These are phyloP conservation scores for Zootermopsis nevadensis DNA, from an alignment of 2,888 invertebrate species.

Conservation along the genomic window DNA sequence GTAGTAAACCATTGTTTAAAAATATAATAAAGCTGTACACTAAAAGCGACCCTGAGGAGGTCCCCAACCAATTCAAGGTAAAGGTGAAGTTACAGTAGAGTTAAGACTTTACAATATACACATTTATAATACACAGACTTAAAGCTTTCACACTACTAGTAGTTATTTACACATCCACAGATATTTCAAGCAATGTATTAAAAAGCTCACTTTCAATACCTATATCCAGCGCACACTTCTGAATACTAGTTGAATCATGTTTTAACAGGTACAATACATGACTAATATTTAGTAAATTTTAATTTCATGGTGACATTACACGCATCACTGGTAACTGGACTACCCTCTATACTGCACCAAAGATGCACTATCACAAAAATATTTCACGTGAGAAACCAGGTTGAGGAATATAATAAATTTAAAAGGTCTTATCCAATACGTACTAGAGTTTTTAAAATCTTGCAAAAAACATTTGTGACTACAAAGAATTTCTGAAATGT, in stretches of 20 bases:
- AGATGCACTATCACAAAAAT: background rate
- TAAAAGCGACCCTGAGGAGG: background rate
- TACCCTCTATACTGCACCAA: background rate
- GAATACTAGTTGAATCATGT: background rate
- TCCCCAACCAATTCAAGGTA: conserved; percentile 14
- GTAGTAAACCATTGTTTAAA: background rate
- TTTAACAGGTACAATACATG: conserved; percentile 38
- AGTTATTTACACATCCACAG: conserved; percentile 21
- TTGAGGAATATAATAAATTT: background rate
- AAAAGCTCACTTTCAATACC: conserved; percentile 3
- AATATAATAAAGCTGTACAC: conserved; percentile 22
- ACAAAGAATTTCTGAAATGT: too few species aligned
- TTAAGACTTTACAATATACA: background rate
- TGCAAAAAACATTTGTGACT: too few species aligned
- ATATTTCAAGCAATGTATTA: background rate
- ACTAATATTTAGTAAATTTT: conserved; percentile 3
- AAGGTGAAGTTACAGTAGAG: background rate
- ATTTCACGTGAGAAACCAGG: background rate
- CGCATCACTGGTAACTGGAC: conserved; percentile 8
- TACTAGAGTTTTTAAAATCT: too few species aligned
- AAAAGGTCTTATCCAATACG: background rate
- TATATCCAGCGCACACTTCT: background rate
- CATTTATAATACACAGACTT: background rate
- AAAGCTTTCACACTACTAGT: conserved; percentile 28
- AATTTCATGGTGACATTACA: background rate